Evolutionary conservation across 2,797 vertebrate species (phyloP).

Genomic region (Choloepus didactylus): DNA sequence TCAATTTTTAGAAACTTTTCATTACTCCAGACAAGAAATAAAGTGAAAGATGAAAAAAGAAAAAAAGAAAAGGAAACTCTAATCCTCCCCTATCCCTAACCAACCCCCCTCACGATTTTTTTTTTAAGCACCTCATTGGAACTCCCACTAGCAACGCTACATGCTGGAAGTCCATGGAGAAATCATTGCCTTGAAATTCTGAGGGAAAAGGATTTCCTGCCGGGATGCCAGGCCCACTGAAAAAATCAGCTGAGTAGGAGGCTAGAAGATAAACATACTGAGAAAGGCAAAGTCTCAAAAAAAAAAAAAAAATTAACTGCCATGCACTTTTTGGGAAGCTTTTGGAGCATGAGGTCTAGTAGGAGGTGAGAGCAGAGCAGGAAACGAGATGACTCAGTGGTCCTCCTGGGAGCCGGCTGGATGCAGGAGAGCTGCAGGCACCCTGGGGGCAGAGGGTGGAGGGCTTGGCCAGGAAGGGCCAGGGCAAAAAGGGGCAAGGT

Average conservation of each 20-base stretch:
- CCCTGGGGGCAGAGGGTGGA: background rate
- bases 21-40: too few relatives aligned
- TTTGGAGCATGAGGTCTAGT: background rate
- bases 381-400: rapidly evolving
- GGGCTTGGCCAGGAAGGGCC: too few relatives aligned
- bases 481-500: too few relatives aligned
- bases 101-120: too few relatives aligned
- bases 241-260: background rate
- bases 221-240: background rate
- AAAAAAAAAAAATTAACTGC: too few relatives aligned
- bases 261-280: background rate
- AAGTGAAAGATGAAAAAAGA: too few relatives aligned
- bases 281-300: background rate
- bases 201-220: conserved; percentile 39
- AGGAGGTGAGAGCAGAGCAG: background rate
- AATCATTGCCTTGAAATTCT: background rate
- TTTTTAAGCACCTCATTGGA: background rate
- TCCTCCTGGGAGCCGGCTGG: background rate
- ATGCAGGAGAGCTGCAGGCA: too few relatives aligned
- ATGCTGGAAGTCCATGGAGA: background rate
- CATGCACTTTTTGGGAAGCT: background rate
- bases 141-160: background rate
- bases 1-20: too few relatives aligned
- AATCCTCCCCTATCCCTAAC: too few relatives aligned
- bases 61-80: too few relatives aligned